A percentile compares a stretch with the other conserved stretches of the same genome.
phyloP scores from a whole-genome alignment of 2,113 vertebrate genomes.

The Oryctolagus cuniculus region mOryCun1.1 NC_091435.1:18667001-18667500 shows the following conservation, averaged over 20 bases:
- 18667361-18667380: constrained; percentile 71
- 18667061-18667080: neutral
- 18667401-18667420: constrained; percentile 65
- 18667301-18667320: constrained; percentile 32
- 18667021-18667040: neutral
- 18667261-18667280: constrained; percentile 60
- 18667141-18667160: neutral
- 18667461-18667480: constrained; percentile 45
- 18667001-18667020: neutral
- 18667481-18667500: neutral
- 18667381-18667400: constrained; percentile 66
- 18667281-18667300: constrained; percentile 52
- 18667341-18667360: constrained; percentile 80
- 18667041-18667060: neutral
- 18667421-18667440: constrained; percentile 65
- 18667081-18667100: neutral
- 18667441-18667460: constrained; percentile 58
- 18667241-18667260: constrained; percentile 69
- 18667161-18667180: neutral
- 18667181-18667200: neutral
- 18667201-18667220: neutral
- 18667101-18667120: neutral
- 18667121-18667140: neutral
- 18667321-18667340: constrained; percentile 36
- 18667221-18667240: constrained; percentile 51